A percentile compares a stretch with the other conserved stretches of the same genome.
These are phyloP conservation scores for Epizoanthus rinbou DNA, from an alignment of 92 coral and sea anemone species.

Conservation along the genomic window DNA sequence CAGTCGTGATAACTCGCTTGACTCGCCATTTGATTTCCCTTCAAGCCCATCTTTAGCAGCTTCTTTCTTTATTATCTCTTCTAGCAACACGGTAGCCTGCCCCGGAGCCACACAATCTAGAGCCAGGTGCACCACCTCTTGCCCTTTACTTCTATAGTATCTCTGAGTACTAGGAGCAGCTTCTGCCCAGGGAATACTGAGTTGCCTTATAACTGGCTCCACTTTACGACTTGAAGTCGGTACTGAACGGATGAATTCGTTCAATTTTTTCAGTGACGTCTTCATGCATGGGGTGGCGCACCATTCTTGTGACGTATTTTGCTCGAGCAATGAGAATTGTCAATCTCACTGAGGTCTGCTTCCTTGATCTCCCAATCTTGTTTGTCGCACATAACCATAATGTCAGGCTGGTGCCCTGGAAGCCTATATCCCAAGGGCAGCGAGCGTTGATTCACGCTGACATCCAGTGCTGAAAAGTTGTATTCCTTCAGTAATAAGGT, in stretches of 20 bases:
- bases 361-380: neutral
- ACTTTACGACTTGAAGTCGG: neutral
- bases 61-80: neutral
- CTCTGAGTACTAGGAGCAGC: conserved; percentile 1
- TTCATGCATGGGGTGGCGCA: conserved; percentile 3
- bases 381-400: too few relatives aligned
- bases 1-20: conserved; percentile 1
- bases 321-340: neutral
- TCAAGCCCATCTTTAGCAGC: neutral
- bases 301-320: conserved; percentile 5
- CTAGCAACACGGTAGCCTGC: neutral
- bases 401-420: too few relatives aligned
- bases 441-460: too few relatives aligned
- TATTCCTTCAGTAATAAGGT: too few relatives aligned
- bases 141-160: neutral
- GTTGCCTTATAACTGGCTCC: neutral
- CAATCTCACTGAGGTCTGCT: neutral
- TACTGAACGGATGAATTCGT: neutral
- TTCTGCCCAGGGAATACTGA: conserved; percentile 8
- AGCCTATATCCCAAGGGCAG: too few relatives aligned
- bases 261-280: neutral
- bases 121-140: neutral
- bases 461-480: too few relatives aligned
- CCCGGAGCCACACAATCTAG: conserved; percentile 8
- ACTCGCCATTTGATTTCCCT: neutral